Evolutionary conservation across 2,113 vertebrate genomes (phyloP).

Genomic region (Podiceps cristatus): DNA sequence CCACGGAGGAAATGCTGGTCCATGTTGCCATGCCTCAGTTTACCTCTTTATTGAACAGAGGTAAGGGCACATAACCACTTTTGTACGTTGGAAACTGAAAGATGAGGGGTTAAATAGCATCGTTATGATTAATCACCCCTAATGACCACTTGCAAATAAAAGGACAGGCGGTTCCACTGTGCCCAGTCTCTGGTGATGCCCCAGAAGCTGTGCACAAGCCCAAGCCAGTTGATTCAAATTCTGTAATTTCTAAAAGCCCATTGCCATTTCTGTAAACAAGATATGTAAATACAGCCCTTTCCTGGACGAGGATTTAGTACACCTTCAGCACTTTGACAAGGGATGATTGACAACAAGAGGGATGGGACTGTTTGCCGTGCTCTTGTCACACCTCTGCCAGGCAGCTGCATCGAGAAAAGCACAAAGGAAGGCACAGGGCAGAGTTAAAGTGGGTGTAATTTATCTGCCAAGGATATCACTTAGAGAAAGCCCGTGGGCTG

Average conservation of each 20-base stretch:
- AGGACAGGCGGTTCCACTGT: neutral
- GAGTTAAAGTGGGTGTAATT: neutral
- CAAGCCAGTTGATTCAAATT: neutral
- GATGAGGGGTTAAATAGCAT: neutral
- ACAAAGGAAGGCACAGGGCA: neutral
- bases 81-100: neutral
- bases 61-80: fast-evolving
- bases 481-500: neutral
- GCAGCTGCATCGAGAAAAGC: neutral
- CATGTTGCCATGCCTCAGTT: neutral
- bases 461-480: neutral
- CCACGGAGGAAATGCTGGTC: neutral
- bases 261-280: neutral
- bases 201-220: neutral
- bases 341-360: neutral
- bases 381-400: neutral
- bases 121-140: neutral
- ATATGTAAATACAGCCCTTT: neutral
- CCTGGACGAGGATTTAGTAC: neutral
- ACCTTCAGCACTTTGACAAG: neutral
- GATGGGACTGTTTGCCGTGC: fast-evolving
- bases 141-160: neutral
- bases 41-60: neutral
- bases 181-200: neutral
- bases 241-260: neutral